Evolutionary conservation across 1,140 invertebrate genomes (phyloP), one percentile per base, ranked within the genome.

Genomic region (Drosophila punjabiensis): DNA sequence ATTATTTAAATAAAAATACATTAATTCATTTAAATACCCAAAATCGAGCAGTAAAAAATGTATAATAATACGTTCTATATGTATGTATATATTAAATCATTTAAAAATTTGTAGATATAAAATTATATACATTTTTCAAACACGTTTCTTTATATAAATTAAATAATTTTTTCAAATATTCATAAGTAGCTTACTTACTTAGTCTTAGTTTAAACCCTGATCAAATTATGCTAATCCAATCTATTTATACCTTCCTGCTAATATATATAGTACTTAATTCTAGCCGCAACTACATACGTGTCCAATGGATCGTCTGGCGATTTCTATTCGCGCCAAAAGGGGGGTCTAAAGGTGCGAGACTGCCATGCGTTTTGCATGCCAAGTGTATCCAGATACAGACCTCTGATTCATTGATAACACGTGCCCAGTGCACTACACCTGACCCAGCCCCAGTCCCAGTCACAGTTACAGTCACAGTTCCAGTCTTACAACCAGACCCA

Each of bases 321-420:
- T 59, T 58, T 41, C 52, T 30, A 43, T 47, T 61, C 37, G n/a
- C 33, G 18, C 18, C 13, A 24, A 24, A 24, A 24, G 24, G 7
- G 20, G 39, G 32, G 47, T 74, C 45, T 74, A 74, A 74, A 74
- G 70, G 70, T 74, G 37, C 37, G 37, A 41, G 37, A 41, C 9
- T n/a, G 37, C n/a, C 69, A 75, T 81, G 69, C 67, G 43, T 43
- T 50, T 79, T 50, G 58, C 82, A 86, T 63, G 75, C 79, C 43
- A 62, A 70, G 56, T 56, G 47, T 79, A 87, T 79, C 75, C 75
- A 86, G 61, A 79, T 52, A 37, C 74, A 85, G 73, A 63, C 32
- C 60, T 58, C 69, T 86, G 82, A 86, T 62, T 86, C 82, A 86
- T 61, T 50, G 79, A 76, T 76, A 76, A 66, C 83, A 87, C 83